Percentiles rank a stretch among this genome's conserved stretches.
These are phyloP conservation scores for Alosa sapidissima DNA, from an alignment of 2,797 vertebrate species.

Conservation along the genomic window DNA sequence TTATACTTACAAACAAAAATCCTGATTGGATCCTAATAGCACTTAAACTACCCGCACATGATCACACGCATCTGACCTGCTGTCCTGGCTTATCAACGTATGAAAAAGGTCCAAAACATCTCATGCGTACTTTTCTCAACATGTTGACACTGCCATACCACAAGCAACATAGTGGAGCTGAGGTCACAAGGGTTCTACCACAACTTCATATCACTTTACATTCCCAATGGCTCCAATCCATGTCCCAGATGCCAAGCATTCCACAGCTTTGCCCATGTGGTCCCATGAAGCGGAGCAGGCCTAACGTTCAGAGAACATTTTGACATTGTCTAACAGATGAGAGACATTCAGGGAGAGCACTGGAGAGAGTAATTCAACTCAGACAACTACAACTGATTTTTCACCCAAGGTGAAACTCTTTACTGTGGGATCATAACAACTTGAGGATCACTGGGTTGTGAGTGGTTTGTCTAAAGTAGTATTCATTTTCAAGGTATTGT, in stretches of 20 bases:
- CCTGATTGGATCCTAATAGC: too few relatives aligned
- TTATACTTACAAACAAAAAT: neutral
- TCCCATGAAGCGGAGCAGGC: neutral
- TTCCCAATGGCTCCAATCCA: neutral
- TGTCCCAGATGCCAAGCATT: conserved; percentile 24
- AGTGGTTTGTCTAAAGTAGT: neutral
- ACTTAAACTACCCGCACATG: neutral
- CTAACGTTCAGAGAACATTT: neutral
- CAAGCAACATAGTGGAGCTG: neutral
- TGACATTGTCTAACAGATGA: neutral
- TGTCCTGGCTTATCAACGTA: neutral
- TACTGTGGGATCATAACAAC: neutral
- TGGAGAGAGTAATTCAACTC: neutral
- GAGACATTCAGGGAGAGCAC: conserved; percentile 40
- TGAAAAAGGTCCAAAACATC: neutral
- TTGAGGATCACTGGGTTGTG: neutral
- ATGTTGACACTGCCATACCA: neutral
- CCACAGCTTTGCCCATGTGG: neutral
- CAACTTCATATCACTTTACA: conserved; percentile 25
- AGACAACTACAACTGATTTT: neutral
- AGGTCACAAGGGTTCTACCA: neutral
- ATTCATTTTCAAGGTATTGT: neutral
- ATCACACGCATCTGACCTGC: neutral
- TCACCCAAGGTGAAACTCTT: neutral
- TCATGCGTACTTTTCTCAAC: neutral